Evolutionary conservation across 1,140 invertebrate species (phyloP), one percentile per base, ranked within the genome.

Genomic region (Papilio machaon): DNA sequence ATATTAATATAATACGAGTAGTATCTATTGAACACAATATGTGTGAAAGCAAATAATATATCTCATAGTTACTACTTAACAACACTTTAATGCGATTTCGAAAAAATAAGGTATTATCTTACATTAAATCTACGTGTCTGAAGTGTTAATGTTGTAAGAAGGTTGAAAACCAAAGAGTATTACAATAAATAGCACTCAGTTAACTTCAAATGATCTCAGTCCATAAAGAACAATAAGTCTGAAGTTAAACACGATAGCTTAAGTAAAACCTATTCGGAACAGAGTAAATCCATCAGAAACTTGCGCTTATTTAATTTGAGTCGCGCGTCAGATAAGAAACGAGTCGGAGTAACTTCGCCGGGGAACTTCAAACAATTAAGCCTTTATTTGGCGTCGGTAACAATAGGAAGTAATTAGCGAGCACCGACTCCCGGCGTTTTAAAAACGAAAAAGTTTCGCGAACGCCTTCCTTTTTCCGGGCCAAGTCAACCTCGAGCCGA

Each of bases 391-490:
- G 85, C 86, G 64, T 86, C 81, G 79, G 77, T 80, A 86, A 91
- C 91, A 91, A 92, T 91, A 85, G 85, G 86, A 89, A 89, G 84
- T 91, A 91, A 92, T 93, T 92, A 92, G 89, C 85, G 79, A 79
- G 82, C 81, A 82, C 82, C 81, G 80, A 82, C 85, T 85, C 78
- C 86, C 82, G 78, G 80, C 67, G 76, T 86, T 88, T 89, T 87
- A 47, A 79, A 84, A 85, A 85, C 83, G 79, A 89, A 86, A 91
- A 90, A 83, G 81, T 85, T 81, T 83, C 80, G 74, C 76, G 83
- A 73, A 73, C 75, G 70, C 76, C 60, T 73, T 64, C 86, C 82
- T 89, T 88, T 86, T 83, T 89, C 84, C 75, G 74, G 46, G 54
- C 77, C 83, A 87, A 84, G 90, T 91, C 89, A 86, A 90, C 83